Conservation (phyloP, 2,888 invertebrate genomes). For the Aleiodes alternator region DNA sequence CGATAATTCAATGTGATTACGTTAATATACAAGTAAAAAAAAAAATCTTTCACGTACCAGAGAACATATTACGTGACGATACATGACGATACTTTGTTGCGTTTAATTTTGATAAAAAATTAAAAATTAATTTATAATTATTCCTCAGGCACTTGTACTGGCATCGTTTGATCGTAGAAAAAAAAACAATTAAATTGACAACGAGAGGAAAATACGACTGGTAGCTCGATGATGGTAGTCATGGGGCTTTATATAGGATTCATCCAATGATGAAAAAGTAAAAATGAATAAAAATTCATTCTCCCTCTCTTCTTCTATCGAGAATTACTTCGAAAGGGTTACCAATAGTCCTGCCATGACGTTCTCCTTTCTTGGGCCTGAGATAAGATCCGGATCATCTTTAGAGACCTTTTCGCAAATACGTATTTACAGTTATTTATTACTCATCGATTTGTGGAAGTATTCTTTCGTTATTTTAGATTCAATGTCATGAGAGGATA, state of each 20-base stretch:
- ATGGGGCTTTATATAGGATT: conserved; percentile 46
- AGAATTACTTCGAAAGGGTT: conserved; percentile 37
- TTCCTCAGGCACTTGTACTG: conserved; percentile 37
- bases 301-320: conserved; percentile 31
- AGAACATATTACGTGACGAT: conserved; percentile 51
- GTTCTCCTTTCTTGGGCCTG: conserved; percentile 37
- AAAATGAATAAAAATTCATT: conserved; percentile 5
- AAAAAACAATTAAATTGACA: conserved; percentile 11
- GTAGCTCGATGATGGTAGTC: conserved; percentile 34
- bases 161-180: conserved; percentile 26
- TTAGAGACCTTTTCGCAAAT: conserved; percentile 12
- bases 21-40: conserved; percentile 9
- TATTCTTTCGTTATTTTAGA: conserved; percentile 14
- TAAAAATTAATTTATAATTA: conserved; percentile 27
- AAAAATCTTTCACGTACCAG: conserved; percentile 51
- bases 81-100: conserved; percentile 44
- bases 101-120: conserved; percentile 25
- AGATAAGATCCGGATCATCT: conserved; percentile 43
- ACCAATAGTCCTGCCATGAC: conserved; percentile 1
- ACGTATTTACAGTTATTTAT: neutral
- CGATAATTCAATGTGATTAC: conserved; percentile 29
- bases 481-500: neutral
- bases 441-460: neutral
- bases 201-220: conserved; percentile 37
- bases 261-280: conserved; percentile 7